These are phyloP conservation scores for Liodrosophila aerea DNA, from an alignment of 2,888 invertebrate species.

Conservation along the genomic window DNA sequence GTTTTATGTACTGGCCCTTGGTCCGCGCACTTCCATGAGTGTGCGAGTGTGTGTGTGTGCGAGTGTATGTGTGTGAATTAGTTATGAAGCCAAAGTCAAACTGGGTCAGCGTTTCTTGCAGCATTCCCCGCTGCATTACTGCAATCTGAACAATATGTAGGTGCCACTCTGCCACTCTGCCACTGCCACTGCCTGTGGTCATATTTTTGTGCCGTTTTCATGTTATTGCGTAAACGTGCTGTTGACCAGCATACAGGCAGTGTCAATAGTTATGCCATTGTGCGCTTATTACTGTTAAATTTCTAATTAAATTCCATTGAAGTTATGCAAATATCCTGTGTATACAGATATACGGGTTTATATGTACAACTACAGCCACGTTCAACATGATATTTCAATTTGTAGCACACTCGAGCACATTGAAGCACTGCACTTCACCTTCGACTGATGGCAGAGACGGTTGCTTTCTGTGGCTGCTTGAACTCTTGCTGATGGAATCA, in stretches of 20 bases:
- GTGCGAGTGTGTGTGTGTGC: slow-evolving; percentile 18
- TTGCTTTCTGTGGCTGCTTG: slow-evolving; percentile 26
- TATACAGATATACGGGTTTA: not conserved
- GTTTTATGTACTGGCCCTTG: slow-evolving; percentile 65
- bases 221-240: slow-evolving; percentile 72
- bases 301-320: slow-evolving; percentile 68
- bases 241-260: slow-evolving; percentile 37
- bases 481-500: slow-evolving; percentile 40
- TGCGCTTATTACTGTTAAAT: slow-evolving; percentile 58
- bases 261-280: slow-evolving; percentile 57
- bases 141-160: slow-evolving; percentile 9
- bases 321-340: slow-evolving; percentile 50
- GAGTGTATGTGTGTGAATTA: slow-evolving; percentile 68
- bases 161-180: slow-evolving; percentile 15
- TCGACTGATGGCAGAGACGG: too few species aligned
- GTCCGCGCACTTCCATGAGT: slow-evolving; percentile 20
- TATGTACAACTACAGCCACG: not conserved
- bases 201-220: slow-evolving; percentile 62
- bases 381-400: slow-evolving; percentile 67
- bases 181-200: slow-evolving; percentile 48
- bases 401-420: slow-evolving; percentile 59
- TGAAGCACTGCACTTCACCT: slow-evolving; percentile 61
- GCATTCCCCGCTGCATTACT: slow-evolving; percentile 28
- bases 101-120: slow-evolving; percentile 70
- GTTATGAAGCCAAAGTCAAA: slow-evolving; percentile 79